These are phyloP conservation scores for Harpagifer antarcticus DNA, from an alignment of 2,797 vertebrate genomes.

Conservation along the genomic window DNA sequence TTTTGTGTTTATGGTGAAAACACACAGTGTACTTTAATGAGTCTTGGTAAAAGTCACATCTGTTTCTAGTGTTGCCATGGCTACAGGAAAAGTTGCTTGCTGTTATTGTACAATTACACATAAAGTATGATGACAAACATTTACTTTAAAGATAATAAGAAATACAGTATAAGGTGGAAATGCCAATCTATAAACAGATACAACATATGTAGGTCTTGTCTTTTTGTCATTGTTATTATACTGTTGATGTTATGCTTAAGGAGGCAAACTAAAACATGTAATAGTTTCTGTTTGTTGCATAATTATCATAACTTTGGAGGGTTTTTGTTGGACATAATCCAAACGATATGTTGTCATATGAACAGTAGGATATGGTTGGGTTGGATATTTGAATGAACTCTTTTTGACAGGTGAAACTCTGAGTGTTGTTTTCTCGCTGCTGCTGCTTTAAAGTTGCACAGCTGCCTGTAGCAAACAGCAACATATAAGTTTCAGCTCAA, in stretches of 20 bases:
- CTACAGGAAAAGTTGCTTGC: neutral
- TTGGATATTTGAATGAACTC: neutral
- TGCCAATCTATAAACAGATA: too few species aligned
- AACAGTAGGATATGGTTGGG: neutral
- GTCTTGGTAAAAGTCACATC: neutral
- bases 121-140: too few species aligned
- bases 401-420: conserved; percentile 26
- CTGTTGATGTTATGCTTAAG: too few species aligned
- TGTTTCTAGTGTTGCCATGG: neutral
- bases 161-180: too few species aligned
- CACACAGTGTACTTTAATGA: neutral
- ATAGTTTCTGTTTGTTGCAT: too few species aligned
- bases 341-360: too few species aligned
- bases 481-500: neutral
- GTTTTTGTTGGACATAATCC: too few species aligned
- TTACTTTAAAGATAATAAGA: too few species aligned
- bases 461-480: neutral
- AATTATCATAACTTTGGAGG: too few species aligned
- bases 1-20: neutral
- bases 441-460: conserved; percentile 2
- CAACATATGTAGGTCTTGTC: too few species aligned
- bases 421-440: neutral
- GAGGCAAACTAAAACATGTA: too few species aligned
- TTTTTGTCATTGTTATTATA: too few species aligned
- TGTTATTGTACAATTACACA: neutral